Evolutionary conservation across 1,140 invertebrate genomes (phyloP).

Genomic region (Drosophila kepulauana): DNA sequence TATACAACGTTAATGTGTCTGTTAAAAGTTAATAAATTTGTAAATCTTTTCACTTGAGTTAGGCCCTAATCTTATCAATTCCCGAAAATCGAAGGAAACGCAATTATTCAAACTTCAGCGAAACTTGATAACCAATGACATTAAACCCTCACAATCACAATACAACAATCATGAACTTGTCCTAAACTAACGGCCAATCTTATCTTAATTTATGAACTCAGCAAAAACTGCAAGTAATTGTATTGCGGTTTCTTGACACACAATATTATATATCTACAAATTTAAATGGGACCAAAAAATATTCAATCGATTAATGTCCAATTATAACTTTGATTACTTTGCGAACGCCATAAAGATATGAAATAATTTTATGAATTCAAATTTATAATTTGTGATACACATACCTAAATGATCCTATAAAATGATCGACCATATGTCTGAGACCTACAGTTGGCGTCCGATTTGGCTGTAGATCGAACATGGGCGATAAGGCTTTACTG

Average conservation of each 20-base stretch:
- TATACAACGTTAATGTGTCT: background rate
- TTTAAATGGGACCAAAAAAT: background rate
- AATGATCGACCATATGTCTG: background rate
- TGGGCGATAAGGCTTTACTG: slow-evolving; percentile 23
- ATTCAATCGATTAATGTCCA: background rate
- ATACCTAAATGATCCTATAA: slow-evolving; percentile 4
- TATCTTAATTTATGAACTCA: background rate
- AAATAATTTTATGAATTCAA: background rate
- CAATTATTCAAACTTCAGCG: background rate
- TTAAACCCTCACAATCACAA: background rate
- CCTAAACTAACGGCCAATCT: background rate
- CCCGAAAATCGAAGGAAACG: background rate
- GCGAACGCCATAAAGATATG: background rate
- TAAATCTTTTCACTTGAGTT: background rate
- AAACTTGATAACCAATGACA: background rate
- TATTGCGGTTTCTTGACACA: background rate
- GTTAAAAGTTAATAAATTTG: background rate
- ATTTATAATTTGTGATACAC: background rate
- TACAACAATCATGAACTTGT: background rate
- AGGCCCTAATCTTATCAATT: background rate
- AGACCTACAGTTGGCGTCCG: background rate
- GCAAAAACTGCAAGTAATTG: background rate
- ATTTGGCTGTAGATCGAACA: background rate
- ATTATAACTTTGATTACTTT: background rate
- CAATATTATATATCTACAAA: background rate